phyloP scores from a whole-genome alignment of 2,113 vertebrate genomes.

The Sphaerodactylus townsendi region DNA sequence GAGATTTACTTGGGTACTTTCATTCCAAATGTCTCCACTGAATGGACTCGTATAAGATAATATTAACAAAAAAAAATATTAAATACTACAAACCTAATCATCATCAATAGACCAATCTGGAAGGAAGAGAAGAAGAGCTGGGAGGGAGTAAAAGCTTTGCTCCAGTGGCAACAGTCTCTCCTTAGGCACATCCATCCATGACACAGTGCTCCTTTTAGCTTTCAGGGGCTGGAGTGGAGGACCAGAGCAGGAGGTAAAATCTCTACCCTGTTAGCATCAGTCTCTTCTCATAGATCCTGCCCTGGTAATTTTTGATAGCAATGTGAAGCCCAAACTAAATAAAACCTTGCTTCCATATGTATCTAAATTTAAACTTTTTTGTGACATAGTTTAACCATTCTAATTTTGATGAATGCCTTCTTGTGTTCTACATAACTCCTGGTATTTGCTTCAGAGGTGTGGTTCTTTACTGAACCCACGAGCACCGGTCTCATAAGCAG shows the following conservation, averaged over 20 bases:
- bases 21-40: too few relatives aligned
- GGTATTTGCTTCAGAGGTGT: not conserved
- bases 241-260: not conserved
- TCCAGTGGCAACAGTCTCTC: too few relatives aligned
- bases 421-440: not conserved
- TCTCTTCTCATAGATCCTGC: not conserved
- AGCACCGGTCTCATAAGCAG: not conserved
- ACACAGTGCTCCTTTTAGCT: too few relatives aligned
- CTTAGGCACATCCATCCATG: too few relatives aligned
- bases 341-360: not conserved
- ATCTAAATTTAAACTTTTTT: conserved; percentile 16
- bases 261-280: not conserved
- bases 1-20: too few relatives aligned
- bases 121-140: too few relatives aligned
- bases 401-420: not conserved
- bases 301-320: not conserved
- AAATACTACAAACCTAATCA: too few relatives aligned
- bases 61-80: too few relatives aligned
- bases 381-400: not conserved
- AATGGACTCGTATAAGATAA: too few relatives aligned
- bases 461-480: not conserved
- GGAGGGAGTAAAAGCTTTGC: too few relatives aligned
- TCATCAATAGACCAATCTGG: too few relatives aligned
- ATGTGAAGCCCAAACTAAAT: conserved; percentile 21
- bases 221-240: too few relatives aligned